Evolutionary conservation across 2,113 vertebrate genomes (phyloP).

Genomic region (Malurus elegans): DNA sequence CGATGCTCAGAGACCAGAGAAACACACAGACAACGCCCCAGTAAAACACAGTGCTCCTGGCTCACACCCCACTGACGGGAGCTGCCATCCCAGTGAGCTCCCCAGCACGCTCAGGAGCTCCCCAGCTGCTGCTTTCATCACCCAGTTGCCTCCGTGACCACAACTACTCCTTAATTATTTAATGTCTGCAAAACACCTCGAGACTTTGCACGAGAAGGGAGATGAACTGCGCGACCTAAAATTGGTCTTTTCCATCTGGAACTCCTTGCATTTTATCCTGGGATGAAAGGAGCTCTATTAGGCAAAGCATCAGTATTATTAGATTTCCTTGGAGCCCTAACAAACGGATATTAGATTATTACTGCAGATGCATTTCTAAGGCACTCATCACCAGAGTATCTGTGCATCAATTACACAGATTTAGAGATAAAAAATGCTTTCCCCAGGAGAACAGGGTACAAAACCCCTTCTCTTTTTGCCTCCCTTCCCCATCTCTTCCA

Average conservation of each 20-base stretch:
- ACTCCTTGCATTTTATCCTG: constrained; percentile 56
- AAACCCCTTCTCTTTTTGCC: constrained; percentile 17
- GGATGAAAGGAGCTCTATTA: constrained; percentile 72
- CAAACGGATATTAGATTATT: constrained; percentile 71
- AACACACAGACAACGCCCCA: not conserved
- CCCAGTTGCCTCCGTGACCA: not conserved
- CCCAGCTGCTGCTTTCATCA: not conserved
- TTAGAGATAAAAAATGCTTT: constrained; percentile 53
- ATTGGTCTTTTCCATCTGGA: constrained; percentile 47
- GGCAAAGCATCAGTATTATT: constrained; percentile 63
- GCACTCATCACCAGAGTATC: constrained; percentile 60
- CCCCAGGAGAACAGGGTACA: constrained; percentile 14
- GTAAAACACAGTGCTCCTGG: not conserved
- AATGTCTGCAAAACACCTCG: constrained; percentile 36
- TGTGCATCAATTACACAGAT: constrained; percentile 67
- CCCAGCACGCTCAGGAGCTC: not conserved
- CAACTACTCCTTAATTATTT: constrained; percentile 52
- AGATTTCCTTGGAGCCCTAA: constrained; percentile 70
- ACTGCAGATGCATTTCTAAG: constrained; percentile 64
- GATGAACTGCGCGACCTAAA: constrained; percentile 34
- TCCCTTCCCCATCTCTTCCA: not conserved
- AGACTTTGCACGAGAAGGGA: constrained; percentile 9
- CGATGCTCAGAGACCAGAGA: fast-evolving
- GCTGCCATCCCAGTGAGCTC: fast-evolving
- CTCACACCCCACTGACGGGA: not conserved